These are phyloP conservation scores for Spea bombifrons DNA, from an alignment of 2,113 vertebrate genomes.

Conservation along the genomic window DNA sequence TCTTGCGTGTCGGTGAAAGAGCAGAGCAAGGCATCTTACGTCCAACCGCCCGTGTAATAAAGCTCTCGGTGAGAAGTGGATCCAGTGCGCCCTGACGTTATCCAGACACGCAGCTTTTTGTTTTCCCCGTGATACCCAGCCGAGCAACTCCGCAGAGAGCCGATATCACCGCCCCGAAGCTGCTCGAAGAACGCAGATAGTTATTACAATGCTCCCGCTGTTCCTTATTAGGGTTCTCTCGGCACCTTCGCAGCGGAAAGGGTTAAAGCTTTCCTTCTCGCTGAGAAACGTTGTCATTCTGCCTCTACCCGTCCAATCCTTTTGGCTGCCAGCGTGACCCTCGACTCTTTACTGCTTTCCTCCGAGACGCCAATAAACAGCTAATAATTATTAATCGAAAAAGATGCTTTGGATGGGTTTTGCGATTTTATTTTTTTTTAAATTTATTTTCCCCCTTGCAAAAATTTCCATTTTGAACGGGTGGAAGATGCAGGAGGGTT, in stretches of 20 bases:
- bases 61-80: not conserved
- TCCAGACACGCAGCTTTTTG: not conserved
- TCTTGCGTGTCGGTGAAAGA: slow-evolving; percentile 5
- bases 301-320: not conserved
- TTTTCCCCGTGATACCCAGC: not conserved
- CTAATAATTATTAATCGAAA: slow-evolving; percentile 21
- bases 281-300: not conserved
- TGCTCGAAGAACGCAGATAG: too few species aligned
- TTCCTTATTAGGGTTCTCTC: not conserved
- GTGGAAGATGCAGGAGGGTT: slow-evolving; percentile 6
- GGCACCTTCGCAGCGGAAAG: not conserved
- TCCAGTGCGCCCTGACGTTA: rapidly evolving
- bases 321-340: slow-evolving; percentile 7
- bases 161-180: not conserved
- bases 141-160: not conserved
- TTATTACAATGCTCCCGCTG: too few species aligned
- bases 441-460: not conserved
- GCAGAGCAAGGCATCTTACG: not conserved
- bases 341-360: slow-evolving; percentile 17
- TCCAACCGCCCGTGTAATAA: slow-evolving; percentile 9
- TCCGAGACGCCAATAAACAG: slow-evolving; percentile 17
- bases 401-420: not conserved
- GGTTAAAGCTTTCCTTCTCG: slow-evolving; percentile 5
- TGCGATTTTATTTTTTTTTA: not conserved
- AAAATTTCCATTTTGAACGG: not conserved